Evolutionary conservation across 2,113 vertebrate genomes (phyloP).

Genomic region (Notiomystis cincta): DNA sequence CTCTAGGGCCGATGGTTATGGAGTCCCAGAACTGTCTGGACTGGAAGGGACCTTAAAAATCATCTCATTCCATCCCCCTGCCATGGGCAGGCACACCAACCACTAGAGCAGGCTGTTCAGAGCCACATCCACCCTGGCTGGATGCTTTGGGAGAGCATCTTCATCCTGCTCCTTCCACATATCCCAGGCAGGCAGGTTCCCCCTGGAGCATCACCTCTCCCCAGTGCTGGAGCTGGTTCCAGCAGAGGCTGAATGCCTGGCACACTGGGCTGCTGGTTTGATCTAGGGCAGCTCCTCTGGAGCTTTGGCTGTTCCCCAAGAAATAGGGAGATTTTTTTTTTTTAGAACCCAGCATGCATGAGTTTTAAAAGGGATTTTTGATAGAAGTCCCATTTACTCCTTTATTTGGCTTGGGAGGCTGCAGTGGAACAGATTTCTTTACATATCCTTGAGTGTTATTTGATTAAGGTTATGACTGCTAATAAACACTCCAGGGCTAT

Average conservation of each 20-base stretch:
- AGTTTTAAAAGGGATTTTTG: constrained; percentile 45
- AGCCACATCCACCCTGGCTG: background rate
- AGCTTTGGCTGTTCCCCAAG: constrained; percentile 38
- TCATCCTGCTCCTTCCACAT: background rate
- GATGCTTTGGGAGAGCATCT: background rate
- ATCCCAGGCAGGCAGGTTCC: background rate
- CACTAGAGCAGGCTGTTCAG: background rate
- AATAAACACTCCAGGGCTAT: constrained; percentile 56
- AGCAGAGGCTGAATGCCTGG: background rate
- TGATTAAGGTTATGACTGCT: constrained; percentile 67
- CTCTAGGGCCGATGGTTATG: fast-evolving
- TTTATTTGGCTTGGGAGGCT: constrained; percentile 68
- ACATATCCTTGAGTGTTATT: constrained; percentile 66
- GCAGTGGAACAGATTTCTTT: constrained; percentile 51
- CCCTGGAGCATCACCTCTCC: background rate
- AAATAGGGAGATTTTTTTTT: background rate
- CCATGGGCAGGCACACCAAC: background rate
- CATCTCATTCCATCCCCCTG: background rate
- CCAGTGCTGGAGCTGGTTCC: background rate
- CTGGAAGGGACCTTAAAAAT: background rate
- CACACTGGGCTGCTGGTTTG: background rate
- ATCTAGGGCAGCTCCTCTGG: background rate
- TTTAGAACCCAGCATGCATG: background rate
- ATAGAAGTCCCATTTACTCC: constrained; percentile 61
- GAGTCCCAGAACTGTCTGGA: background rate